These are phyloP conservation scores for Hemiscyllium ocellatum DNA, from an alignment of 2,113 vertebrate species.

Conservation along the genomic window DNA sequence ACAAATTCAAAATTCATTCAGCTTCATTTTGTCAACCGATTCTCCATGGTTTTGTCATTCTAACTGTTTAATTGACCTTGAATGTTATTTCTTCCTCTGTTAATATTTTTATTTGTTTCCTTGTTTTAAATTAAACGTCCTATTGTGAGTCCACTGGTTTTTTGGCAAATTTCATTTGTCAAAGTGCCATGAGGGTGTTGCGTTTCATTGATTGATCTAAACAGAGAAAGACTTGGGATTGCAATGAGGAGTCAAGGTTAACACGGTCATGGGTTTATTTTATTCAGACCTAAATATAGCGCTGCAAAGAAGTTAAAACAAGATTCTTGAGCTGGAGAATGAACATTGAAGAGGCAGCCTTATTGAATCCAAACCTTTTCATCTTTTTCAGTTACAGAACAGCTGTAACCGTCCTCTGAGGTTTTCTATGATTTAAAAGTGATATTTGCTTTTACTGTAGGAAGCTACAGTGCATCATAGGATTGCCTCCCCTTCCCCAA, in stretches of 20 bases:
- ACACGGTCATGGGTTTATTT: not conserved
- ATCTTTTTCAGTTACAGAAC: slow-evolving; percentile 15
- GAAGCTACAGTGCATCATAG: not conserved
- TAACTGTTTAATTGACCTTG: not conserved
- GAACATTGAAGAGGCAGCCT: not conserved
- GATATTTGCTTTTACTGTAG: not conserved
- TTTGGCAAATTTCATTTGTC: slow-evolving; percentile 18
- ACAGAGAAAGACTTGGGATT: not conserved
- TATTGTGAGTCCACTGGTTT: not conserved
- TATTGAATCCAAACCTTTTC: not conserved
- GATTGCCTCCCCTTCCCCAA: not conserved
- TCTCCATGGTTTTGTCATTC: not conserved
- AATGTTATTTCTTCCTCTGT: not conserved
- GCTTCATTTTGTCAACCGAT: not conserved
- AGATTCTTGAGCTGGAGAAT: slow-evolving; percentile 8
- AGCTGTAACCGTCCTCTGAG: slow-evolving; percentile 27
- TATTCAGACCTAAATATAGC: not conserved
- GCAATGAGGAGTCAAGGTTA: slow-evolving; percentile 1
- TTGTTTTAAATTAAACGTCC: not conserved
- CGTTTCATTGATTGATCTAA: not conserved
- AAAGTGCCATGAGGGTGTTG: not conserved
- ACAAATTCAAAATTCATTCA: not conserved
- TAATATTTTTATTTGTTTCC: not conserved
- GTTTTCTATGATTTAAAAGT: not conserved
- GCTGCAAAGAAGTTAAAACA: slow-evolving; percentile 9